Base-by-base conservation (phyloP, 2,113 vertebrate species). In the Prietella phreatophila region DNA sequence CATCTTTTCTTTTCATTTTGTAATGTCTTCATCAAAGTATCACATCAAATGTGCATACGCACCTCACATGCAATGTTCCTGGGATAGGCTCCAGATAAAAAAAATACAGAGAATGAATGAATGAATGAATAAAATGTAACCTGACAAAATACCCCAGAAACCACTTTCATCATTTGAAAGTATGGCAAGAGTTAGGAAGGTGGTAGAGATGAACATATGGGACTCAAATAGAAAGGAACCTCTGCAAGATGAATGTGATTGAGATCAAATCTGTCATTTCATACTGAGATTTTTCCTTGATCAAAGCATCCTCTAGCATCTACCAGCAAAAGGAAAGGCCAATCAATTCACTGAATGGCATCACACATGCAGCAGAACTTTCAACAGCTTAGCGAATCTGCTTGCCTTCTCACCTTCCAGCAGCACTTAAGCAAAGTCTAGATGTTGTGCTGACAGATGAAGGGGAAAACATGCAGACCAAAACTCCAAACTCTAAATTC, bases 131-230 rank as follows among this genome's bases (percentile, higher is more conserved):
- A 15, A 82, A 75, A 56, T 27, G 75, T 61, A 71, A 81, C 42
- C 69, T 15, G n/a, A 82, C n/a, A 85, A 81, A 88, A 89, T 58
- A 86, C 71, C 76, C 47, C 82, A 88, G 50, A 58, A 71, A 82
- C 47, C 87, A 73, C 36, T 58, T 87, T 55, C 42, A 47, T 85
- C 63, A 61, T 0, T 58, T 30, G 42, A 85, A 65, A 82, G 30
- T 82, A 82, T 58, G 71, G 87, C 39, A 88, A 42, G 30, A 36
- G 82, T 47, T 63, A 33, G 20, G 47, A 58, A 80, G 36, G 36
- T 56, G 50, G 53, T 42, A 84, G 19, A 27, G 47, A 84, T 56
- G n/a, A 58, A 58, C 79, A 81, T 33, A 81, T 79, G 47, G 83
- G 53, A n/a, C 69, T 71, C 7, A 36, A 56, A 30, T 5, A 56